Evolutionary conservation across 2,888 invertebrate genomes (phyloP).

Genomic region (Hydrotaea cyrtoneurina): DNA sequence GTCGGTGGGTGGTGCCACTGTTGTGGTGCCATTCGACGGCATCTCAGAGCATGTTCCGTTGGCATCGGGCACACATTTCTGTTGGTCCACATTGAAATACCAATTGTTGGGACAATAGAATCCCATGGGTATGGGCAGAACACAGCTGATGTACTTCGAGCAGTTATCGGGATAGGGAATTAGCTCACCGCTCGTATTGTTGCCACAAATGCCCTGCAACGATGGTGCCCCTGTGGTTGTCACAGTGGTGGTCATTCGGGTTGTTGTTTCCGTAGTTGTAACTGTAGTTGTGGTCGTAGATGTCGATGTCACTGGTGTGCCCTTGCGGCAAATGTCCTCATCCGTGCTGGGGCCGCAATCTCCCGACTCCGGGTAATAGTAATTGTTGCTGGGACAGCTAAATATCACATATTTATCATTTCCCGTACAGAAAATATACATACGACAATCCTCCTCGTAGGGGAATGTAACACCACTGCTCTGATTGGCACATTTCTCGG

Average conservation of each 20-base stretch:
- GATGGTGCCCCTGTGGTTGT: neutral
- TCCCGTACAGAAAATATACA: constrained; percentile 71
- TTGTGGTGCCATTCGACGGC: constrained; percentile 57
- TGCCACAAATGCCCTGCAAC: constrained; percentile 69
- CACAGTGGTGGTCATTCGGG: neutral
- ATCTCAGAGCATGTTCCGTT: constrained; percentile 60
- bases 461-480: constrained; percentile 67
- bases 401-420: constrained; percentile 63
- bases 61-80: constrained; percentile 67
- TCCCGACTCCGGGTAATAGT: constrained; percentile 71
- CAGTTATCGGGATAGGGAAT: constrained; percentile 73
- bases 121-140: constrained; percentile 73
- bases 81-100: constrained; percentile 69
- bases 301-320: neutral
- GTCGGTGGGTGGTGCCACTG: constrained; percentile 71
- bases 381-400: constrained; percentile 71
- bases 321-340: constrained; percentile 48
- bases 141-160: constrained; percentile 74
- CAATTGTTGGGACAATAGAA: constrained; percentile 71
- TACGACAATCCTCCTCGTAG: constrained; percentile 67
- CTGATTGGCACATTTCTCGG: constrained; percentile 65
- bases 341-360: constrained; percentile 71
- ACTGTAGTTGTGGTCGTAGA: neutral
- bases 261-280: neutral
- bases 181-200: constrained; percentile 68